Percentiles rank a stretch among this genome's conserved stretches.
These are phyloP conservation scores for Scelioninae gen. 1 DNA, from an alignment of 2,888 invertebrate species.

Conservation along the genomic window DNA sequence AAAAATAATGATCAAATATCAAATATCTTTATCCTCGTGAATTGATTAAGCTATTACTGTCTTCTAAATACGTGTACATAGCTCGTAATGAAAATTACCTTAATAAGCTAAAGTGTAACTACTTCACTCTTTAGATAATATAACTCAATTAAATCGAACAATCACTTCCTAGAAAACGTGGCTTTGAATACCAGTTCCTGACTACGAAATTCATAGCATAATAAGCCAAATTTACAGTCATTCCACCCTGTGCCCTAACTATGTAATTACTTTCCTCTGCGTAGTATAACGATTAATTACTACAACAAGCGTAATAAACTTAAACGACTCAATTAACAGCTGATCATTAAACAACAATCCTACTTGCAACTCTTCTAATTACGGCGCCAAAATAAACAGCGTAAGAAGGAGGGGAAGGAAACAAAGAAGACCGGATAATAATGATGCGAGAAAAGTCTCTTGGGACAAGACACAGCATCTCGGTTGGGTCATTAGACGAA, in stretches of 20 bases:
- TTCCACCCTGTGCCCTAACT: conserved; percentile 9
- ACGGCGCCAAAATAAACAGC: conserved; percentile 27
- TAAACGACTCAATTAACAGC: conserved; percentile 41
- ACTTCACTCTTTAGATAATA: no score
- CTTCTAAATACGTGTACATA: no score
- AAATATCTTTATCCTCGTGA: no score
- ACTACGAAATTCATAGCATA: conserved; percentile 5
- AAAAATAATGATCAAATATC: no score
- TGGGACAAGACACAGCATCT: conserved; percentile 42
- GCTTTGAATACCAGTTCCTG: not conserved
- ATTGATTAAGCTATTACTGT: no score
- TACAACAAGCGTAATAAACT: conserved; percentile 22
- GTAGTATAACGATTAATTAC: conserved; percentile 26
- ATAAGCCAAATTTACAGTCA: conserved; percentile 17
- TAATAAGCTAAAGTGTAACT: no score
- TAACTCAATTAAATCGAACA: no score
- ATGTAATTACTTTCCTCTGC: conserved; percentile 15
- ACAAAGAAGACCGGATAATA: conserved; percentile 39
- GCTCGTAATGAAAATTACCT: no score
- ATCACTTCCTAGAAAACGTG: not conserved
- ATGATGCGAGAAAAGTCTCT: conserved; percentile 54
- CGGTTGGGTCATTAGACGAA: conserved; percentile 75
- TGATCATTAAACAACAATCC: conserved; percentile 47
- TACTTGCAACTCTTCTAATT: conserved; percentile 26
- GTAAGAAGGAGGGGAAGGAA: conserved; percentile 17